Evolutionary conservation across 2,113 vertebrate genomes (phyloP), one percentile per base, ranked within the genome.

Genomic region (Origma solitaria): DNA sequence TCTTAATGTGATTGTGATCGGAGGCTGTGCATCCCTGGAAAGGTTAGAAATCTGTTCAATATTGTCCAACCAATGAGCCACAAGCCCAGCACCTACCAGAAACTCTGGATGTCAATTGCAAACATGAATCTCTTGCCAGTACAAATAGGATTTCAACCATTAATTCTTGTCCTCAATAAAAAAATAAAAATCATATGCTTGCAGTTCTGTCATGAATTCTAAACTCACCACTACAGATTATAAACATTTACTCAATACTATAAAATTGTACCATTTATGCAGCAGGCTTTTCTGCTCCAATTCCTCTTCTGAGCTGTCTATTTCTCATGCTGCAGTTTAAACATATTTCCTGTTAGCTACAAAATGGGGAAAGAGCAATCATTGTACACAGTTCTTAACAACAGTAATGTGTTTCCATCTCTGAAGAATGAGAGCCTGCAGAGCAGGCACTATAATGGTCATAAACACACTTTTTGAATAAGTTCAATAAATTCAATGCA

Each of bases 331-430:
- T 8, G 15, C 68, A 94, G 42, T 90, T 95, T 70, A 94, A 85
- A 90, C 54, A 47, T 50, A 86, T 77, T 92, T 95, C 72, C 50
- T 90, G 71, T 73, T 88, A 92, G n/a, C 54, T 38, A 91, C 72
- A 77, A 90, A 94, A 83, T 30, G 58, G 37, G 64, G 60, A 94
- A 90, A 90, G 82, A 83, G 65, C 60, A 93, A 92, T 92, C 82
- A 78, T 33, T 60, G 86, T 71, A 66, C 61, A 57, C 53, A 69
- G 80, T 49, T 92, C 69, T 93, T 71, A 90, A 88, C 28, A 91
- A 69, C 70, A 91, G 45, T 42, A 61, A 73, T 71, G 70, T 65
- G 40, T 75, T 90, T 88, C 76, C 60, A 70, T 15, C 80, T 90
- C 92, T 54, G 72, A 78, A 83, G n/a, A 77, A 30, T 31, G 64